phyloP scores from a whole-genome alignment of 2,113 vertebrate species.

The Murina feae region DNA sequence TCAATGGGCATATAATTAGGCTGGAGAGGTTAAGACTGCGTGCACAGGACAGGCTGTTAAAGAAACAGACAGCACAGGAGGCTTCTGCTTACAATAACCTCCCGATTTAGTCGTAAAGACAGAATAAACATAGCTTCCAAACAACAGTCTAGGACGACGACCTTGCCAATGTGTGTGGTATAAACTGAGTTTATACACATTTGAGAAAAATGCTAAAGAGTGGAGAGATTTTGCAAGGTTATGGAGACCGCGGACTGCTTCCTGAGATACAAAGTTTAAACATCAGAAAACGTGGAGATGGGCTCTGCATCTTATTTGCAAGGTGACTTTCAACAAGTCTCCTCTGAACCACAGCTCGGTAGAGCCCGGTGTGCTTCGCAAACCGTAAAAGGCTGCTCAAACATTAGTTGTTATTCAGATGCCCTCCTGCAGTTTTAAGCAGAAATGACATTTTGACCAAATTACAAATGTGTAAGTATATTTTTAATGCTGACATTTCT shows the following conservation, averaged over 20 bases:
- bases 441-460: not conserved
- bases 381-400: not conserved
- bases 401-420: not conserved
- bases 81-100: not conserved
- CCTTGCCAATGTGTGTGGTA: not conserved
- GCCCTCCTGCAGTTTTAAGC: not conserved
- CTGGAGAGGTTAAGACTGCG: not conserved
- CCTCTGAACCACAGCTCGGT: not conserved
- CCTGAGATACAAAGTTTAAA: not conserved
- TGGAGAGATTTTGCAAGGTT: not conserved
- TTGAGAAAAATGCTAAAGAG: not conserved
- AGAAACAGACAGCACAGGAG: not conserved
- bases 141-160: not conserved
- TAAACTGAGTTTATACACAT: not conserved
- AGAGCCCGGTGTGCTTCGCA: not conserved
- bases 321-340: not conserved
- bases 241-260: not conserved
- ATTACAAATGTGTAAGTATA: not conserved
- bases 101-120: not conserved
- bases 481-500: constrained; percentile 41
- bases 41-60: not conserved
- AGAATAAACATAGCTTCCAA: not conserved
- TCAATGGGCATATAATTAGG: not conserved
- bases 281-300: not conserved
- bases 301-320: not conserved